Percentiles rank a stretch among this genome's conserved stretches.
phyloP scores from a whole-genome alignment of 2,113 vertebrate species.

The rabbit (Oryctolagus cuniculus) region DNA sequence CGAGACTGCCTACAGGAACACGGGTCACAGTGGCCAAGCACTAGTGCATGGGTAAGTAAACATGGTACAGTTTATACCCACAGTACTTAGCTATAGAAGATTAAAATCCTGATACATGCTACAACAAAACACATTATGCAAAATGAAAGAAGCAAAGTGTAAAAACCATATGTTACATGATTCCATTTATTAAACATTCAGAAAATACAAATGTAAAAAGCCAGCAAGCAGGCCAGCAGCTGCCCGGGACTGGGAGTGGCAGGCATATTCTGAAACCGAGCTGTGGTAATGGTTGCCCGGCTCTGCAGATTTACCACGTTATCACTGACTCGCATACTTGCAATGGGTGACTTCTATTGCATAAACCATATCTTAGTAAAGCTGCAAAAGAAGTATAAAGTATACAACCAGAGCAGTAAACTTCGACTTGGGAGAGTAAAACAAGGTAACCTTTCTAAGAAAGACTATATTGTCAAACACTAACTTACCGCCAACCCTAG shows the following conservation, averaged over 20 bases:
- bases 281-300: neutral
- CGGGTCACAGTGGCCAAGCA: neutral
- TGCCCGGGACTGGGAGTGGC: rapidly evolving
- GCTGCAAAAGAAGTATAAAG: neutral
- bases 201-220: neutral
- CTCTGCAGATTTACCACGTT: neutral
- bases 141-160: neutral
- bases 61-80: neutral
- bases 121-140: neutral
- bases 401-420: neutral
- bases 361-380: neutral
- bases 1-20: neutral
- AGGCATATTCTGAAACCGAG: neutral
- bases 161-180: neutral
- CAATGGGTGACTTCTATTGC: neutral
- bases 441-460: neutral
- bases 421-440: neutral
- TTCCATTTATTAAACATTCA: neutral
- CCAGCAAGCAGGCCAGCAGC: neutral
- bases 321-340: neutral
- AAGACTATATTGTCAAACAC: neutral
- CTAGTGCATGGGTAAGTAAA: neutral
- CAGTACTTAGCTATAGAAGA: neutral
- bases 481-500: neutral
- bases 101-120: neutral